Percentiles rank a stretch among this genome's conserved stretches.
Conservation (phyloP, 2,797 vertebrate genomes). For the Lagocephalus sceleratus region DNA sequence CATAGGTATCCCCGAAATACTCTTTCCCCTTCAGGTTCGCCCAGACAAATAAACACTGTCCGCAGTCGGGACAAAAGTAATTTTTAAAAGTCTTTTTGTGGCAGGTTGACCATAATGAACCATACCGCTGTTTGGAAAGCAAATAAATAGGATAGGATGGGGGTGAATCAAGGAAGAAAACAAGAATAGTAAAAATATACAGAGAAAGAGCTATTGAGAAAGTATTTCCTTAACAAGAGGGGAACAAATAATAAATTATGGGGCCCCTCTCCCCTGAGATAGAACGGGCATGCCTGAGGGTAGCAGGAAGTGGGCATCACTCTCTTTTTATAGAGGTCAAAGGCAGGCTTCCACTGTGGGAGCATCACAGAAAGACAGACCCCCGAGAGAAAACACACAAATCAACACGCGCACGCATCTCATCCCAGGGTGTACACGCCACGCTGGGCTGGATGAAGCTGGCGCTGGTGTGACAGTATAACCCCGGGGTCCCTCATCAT, state of each 20-base stretch:
- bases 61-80: slow-evolving; percentile 58
- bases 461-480: slow-evolving; percentile 40
- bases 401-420: slow-evolving; percentile 7
- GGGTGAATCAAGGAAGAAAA: slow-evolving; percentile 72
- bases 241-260: slow-evolving; percentile 77
- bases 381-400: slow-evolving; percentile 44
- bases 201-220: slow-evolving; percentile 72
- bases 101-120: slow-evolving; percentile 52
- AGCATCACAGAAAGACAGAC: slow-evolving; percentile 37
- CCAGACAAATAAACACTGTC: slow-evolving; percentile 79
- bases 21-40: slow-evolving; percentile 61
- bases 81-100: slow-evolving; percentile 71
- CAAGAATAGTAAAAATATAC: slow-evolving; percentile 78
- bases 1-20: slow-evolving; percentile 61
- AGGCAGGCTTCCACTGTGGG: slow-evolving; percentile 46
- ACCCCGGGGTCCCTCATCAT: slow-evolving; percentile 51
- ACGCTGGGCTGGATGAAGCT: slow-evolving; percentile 40
- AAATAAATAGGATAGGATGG: slow-evolving; percentile 76
- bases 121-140: slow-evolving; percentile 71
- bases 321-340: slow-evolving; percentile 61
- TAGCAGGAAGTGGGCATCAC: slow-evolving; percentile 68
- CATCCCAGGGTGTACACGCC: slow-evolving; percentile 18
- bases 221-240: slow-evolving; percentile 77
- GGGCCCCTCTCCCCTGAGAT: slow-evolving; percentile 58
- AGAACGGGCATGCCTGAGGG: slow-evolving; percentile 57